Percentiles rank a stretch among this genome's conserved stretches.
Conservation (phyloP, 37 sponge, comb jelly and placozoan species). For the Haliclona indistincta region DNA sequence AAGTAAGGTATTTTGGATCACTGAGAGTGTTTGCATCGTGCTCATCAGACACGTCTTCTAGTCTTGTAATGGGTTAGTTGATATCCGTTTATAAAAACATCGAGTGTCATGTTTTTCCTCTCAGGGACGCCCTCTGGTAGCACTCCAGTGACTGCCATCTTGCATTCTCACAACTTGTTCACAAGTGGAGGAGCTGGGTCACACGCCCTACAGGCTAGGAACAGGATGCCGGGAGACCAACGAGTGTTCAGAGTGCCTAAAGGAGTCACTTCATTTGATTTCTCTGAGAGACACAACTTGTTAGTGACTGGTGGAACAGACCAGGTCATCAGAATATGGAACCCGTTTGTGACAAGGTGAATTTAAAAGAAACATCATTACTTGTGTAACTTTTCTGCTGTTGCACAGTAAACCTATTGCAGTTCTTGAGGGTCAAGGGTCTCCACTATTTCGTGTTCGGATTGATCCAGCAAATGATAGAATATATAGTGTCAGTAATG, state of each 20-base stretch:
- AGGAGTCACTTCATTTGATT: conserved; percentile 82
- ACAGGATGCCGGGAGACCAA: conserved; percentile 65
- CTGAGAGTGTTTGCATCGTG: conserved; percentile 50
- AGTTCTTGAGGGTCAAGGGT: conserved; percentile 67
- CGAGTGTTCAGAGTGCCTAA: conserved; percentile 83
- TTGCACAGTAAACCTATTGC: conserved; percentile 78
- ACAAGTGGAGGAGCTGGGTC: not conserved
- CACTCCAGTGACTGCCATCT: conserved; percentile 57
- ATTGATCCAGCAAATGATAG: conserved; percentile 59
- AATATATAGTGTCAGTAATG: conserved; percentile 78
- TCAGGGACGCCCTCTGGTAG: conserved; percentile 71
- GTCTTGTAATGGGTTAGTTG: conserved; percentile 68
- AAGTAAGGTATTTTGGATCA: conserved; percentile 55
- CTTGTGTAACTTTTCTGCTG: no score
- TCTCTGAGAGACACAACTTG: conserved; percentile 67
- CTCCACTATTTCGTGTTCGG: conserved; percentile 71
- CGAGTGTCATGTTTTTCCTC: not conserved
- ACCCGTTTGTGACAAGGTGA: conserved; percentile 81
- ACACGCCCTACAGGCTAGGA: not conserved
- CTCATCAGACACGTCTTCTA: conserved; percentile 49
- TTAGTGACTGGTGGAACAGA: conserved; percentile 92
- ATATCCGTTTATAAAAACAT: not conserved
- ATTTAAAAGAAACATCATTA: no score
- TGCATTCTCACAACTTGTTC: conserved; percentile 10
- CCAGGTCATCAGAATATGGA: conserved; percentile 80